These are phyloP conservation scores for Caenorhabditis angaria DNA, from an alignment of 2,888 invertebrate genomes.

Conservation along the genomic window DNA sequence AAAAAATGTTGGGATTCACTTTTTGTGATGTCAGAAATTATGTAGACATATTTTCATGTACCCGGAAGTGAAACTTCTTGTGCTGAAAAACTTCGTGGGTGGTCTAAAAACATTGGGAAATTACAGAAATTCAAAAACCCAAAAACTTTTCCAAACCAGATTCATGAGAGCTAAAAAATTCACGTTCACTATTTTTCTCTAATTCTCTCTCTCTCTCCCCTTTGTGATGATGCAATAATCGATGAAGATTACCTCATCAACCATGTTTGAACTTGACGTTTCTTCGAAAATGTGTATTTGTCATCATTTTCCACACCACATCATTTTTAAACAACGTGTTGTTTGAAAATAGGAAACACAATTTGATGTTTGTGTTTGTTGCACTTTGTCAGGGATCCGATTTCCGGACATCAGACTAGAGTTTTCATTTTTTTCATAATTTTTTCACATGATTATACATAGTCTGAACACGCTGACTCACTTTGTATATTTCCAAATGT, in stretches of 20 bases:
- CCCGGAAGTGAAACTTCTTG: no score
- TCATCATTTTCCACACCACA: not conserved
- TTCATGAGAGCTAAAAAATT: not conserved
- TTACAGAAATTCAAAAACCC: no score
- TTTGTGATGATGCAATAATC: not conserved
- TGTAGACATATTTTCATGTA: no score
- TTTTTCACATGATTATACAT: no score
- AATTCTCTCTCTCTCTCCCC: not conserved
- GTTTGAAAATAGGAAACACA: not conserved
- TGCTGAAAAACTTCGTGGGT: no score
- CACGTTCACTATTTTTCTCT: not conserved
- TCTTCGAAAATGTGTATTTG: not conserved
- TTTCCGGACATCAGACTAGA: not conserved
- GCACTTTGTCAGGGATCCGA: not conserved
- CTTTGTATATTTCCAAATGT: constrained; percentile 53
- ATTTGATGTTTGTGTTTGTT: not conserved
- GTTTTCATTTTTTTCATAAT: no score
- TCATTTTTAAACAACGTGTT: not conserved
- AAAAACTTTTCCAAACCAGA: not conserved
- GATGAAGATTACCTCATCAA: not conserved
- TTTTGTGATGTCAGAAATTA: no score
- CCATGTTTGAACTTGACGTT: not conserved
- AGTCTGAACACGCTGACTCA: constrained; percentile 6
- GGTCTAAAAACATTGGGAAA: no score
- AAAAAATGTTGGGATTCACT: no score